These are phyloP conservation scores for Diadumene lineata DNA, from an alignment of 92 coral and sea anemone genomes.

Conservation along the genomic window DNA sequence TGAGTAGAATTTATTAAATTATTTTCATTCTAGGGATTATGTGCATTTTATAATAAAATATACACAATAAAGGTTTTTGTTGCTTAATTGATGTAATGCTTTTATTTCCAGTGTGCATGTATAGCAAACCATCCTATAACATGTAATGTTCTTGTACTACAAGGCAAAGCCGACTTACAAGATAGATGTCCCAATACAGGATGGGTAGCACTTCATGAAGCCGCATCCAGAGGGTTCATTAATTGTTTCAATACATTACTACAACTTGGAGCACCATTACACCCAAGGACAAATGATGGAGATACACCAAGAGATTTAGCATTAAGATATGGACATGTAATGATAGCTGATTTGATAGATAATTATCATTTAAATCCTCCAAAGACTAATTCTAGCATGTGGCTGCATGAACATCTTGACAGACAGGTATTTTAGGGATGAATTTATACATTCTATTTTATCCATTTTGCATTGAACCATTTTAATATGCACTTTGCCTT, in stretches of 20 bases:
- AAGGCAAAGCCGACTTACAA: constrained; percentile 85
- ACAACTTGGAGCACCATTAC: constrained; percentile 90
- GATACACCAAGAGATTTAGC: constrained; percentile 98
- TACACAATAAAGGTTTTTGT: neutral
- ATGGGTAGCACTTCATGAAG: constrained; percentile 86
- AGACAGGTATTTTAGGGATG: constrained; percentile 92
- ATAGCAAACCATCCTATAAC: constrained; percentile 64
- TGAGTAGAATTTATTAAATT: no score
- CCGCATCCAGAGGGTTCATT: constrained; percentile 80
- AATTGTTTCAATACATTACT: constrained; percentile 75
- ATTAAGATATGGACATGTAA: constrained; percentile 70
- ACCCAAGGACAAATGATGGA: constrained; percentile 90
- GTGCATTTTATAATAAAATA: no score
- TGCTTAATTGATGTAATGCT: neutral
- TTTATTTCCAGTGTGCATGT: constrained; percentile 71
- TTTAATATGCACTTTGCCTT: neutral
- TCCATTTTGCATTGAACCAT: neutral
- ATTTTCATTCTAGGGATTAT: no score
- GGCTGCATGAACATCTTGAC: constrained; percentile 94
- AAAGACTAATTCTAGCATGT: constrained; percentile 68
- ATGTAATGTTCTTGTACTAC: constrained; percentile 63
- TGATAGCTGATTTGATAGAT: constrained; percentile 79
- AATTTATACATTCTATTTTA: neutral
- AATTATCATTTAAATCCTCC: constrained; percentile 74
- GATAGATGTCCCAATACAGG: constrained; percentile 86